Conservation (phyloP, 2,797 vertebrate genomes). For the Podarcis lilfordi region DNA sequence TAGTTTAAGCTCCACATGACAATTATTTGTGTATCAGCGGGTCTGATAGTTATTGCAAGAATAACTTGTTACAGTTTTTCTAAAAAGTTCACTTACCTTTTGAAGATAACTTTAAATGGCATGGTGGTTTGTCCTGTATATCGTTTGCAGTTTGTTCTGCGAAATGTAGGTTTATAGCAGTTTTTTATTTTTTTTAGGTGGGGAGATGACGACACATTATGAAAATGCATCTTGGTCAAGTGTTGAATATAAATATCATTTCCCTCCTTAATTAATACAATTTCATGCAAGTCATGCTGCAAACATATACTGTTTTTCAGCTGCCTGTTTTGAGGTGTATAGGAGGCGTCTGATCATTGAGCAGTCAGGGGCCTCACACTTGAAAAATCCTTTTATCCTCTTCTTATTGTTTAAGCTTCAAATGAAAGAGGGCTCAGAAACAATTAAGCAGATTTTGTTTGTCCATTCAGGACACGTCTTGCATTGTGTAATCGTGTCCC, state of each 20-base stretch:
- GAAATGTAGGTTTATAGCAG: too few species aligned
- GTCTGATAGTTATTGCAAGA: neutral
- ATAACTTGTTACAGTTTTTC: neutral
- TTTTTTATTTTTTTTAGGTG: too few species aligned
- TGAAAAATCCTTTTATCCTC: neutral
- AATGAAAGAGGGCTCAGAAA: neutral
- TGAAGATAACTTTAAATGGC: neutral
- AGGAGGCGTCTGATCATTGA: neutral
- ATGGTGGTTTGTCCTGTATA: too few species aligned
- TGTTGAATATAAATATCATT: too few species aligned
- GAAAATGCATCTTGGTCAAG: too few species aligned
- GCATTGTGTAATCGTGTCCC: neutral
- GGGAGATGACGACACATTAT: too few species aligned
- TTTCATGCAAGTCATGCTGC: neutral
- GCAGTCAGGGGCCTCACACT: neutral
- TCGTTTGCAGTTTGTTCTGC: neutral
- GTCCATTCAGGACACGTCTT: neutral
- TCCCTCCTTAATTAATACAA: neutral
- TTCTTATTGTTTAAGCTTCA: constrained; percentile 11
- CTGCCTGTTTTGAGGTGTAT: neutral
- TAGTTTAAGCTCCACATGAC: neutral
- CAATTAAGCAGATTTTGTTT: constrained; percentile 9
- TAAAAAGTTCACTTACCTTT: neutral
- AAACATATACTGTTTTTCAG: neutral
- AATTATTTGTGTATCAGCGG: neutral